Evolutionary conservation across 1,140 invertebrate species (phyloP).

Genomic region (Mactra quadrangularis): DNA sequence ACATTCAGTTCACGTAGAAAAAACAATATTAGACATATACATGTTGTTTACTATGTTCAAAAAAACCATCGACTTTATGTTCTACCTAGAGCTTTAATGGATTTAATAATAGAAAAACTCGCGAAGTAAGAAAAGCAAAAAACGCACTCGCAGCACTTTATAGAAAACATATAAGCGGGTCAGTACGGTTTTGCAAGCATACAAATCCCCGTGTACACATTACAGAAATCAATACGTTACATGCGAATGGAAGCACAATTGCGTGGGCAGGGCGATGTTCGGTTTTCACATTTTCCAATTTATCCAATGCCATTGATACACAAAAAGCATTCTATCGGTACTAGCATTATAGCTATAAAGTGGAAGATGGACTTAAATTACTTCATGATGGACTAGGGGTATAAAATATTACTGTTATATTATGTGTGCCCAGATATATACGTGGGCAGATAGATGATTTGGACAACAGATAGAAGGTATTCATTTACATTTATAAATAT

Average conservation of each 20-base stretch:
- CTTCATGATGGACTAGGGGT: background rate
- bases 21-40: too few species aligned
- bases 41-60: too few species aligned
- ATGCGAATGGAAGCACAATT: background rate
- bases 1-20: too few species aligned
- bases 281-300: conserved; percentile 40
- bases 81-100: too few species aligned
- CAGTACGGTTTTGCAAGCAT: background rate
- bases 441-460: conserved; percentile 19
- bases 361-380: background rate
- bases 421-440: background rate
- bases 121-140: too few species aligned
- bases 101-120: too few species aligned
- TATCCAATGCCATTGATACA: conserved; percentile 19
- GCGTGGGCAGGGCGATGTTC: conserved; percentile 27
- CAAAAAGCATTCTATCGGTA: conserved; percentile 19
- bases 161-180: background rate
- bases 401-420: background rate
- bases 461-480: conserved; percentile 29
- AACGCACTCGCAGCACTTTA: too few species aligned
- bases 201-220: background rate
- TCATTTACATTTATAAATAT: too few species aligned
- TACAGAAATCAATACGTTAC: conserved; percentile 18
- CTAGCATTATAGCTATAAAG: conserved; percentile 18
- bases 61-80: too few species aligned